These are phyloP conservation scores for Scaptomyza graminum DNA, from an alignment of 1,140 invertebrate species.

Conservation along the genomic window DNA sequence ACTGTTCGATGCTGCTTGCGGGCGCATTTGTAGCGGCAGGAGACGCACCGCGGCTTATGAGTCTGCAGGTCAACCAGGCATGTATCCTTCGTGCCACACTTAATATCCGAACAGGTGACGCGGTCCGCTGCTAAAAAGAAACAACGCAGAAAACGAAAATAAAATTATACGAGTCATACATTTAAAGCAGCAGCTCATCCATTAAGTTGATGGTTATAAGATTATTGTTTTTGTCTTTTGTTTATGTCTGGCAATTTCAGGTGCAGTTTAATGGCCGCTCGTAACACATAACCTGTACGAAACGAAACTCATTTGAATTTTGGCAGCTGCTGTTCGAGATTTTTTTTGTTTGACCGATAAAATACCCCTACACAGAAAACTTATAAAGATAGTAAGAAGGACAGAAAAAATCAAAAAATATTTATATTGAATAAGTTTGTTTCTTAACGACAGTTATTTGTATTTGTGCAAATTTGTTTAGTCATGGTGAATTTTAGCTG, in stretches of 20 bases:
- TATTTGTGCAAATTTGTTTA: no score
- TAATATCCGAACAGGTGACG: conserved; percentile 89
- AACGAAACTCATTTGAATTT: conserved; percentile 48
- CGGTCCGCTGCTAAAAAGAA: conserved; percentile 85
- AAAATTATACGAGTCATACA: conserved; percentile 59
- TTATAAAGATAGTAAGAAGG: not conserved
- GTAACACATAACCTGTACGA: conserved; percentile 37
- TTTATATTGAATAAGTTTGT: no score
- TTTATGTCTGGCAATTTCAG: conserved; percentile 66
- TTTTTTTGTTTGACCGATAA: conserved; percentile 18
- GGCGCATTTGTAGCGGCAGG: conserved; percentile 86
- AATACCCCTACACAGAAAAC: not conserved
- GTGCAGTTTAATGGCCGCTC: conserved; percentile 51
- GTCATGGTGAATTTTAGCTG: not conserved
- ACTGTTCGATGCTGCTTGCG: conserved; percentile 76
- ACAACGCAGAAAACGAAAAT: conserved; percentile 31
- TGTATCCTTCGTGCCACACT: conserved; percentile 89
- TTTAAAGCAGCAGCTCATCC: conserved; percentile 51
- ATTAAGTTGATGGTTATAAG: no score
- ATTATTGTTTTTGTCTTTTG: not conserved
- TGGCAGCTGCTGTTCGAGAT: conserved; percentile 55
- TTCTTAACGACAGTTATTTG: no score
- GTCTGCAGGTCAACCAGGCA: conserved; percentile 90
- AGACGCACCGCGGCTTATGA: conserved; percentile 90
- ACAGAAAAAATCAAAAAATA: not conserved